Evolutionary conservation across 2,113 vertebrate species (phyloP).

Genomic region (zebrafish (Danio rerio)): GRCz12tu NC_133190.1:15961501-15962000

Average conservation of each 20-base stretch:
- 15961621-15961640: neutral
- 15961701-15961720: neutral
- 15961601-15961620: neutral
- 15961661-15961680: neutral
- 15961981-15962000: too few species aligned
- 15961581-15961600: neutral
- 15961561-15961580: neutral
- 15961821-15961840: too few species aligned
- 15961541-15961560: neutral
- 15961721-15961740: neutral
- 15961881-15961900: too few species aligned
- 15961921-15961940: too few species aligned
- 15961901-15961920: too few species aligned
- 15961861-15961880: too few species aligned
- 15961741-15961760: neutral
- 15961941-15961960: too few species aligned
- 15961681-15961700: neutral
- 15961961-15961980: too few species aligned
- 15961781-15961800: too few species aligned
- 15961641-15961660: neutral
- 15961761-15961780: neutral
- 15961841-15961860: too few species aligned
- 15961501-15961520: neutral
- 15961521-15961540: neutral
- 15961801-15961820: too few species aligned